Base-by-base conservation (phyloP, 2,888 invertebrate species). In the Limnephilus rhombicus region DNA sequence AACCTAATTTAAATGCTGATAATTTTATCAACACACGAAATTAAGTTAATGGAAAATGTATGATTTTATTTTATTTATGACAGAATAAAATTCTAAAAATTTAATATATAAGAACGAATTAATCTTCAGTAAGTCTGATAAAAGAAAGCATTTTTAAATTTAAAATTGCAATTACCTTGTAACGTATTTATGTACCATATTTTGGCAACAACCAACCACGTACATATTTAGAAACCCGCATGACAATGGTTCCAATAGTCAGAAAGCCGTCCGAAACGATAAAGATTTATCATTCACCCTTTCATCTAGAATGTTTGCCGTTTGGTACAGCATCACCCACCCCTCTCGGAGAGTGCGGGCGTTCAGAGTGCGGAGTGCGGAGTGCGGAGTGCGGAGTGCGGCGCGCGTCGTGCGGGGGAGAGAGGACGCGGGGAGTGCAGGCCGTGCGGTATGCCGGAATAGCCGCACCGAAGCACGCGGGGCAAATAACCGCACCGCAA, bases 401-500 rank as follows among this genome's bases (percentile, higher is more conserved):
- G 53, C 13, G 18, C 4, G 15, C 15, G 53, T 1, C 53, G 5
- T 18, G 53, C 18, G 24, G 53, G 53, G 24, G 9, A 2, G 68
- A 7, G 5, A 18, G 68, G 68, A 9, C 24, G n/a, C 68, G 68
- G 68, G 68, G 68, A 24, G 68, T n/a, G 68, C 68, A 49, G 85
- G 85, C 41, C 85, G 80, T 91, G 87, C 53, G 87, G 91, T 34
- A 49, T 87, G 49, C 87, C 91, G 34, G 81, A 81, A 91, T 82
- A 80, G 91, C 91, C 82, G 34, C 87, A 41, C 45, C 87, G 45
- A 87, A 87, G 91, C 87, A 91, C 91, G 87, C 53, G 88, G 91
- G 80, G 86, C 82, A 34, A 91, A 87, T 91, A 87, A 87, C 91
- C 91, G 80, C 90, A 85, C 90, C 90, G 81, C 91, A 91, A 85